Percentiles rank a stretch among this genome's conserved stretches.
phyloP scores from a whole-genome alignment of 2,797 vertebrate species.

The Neosilurus mollespiculum region DNA sequence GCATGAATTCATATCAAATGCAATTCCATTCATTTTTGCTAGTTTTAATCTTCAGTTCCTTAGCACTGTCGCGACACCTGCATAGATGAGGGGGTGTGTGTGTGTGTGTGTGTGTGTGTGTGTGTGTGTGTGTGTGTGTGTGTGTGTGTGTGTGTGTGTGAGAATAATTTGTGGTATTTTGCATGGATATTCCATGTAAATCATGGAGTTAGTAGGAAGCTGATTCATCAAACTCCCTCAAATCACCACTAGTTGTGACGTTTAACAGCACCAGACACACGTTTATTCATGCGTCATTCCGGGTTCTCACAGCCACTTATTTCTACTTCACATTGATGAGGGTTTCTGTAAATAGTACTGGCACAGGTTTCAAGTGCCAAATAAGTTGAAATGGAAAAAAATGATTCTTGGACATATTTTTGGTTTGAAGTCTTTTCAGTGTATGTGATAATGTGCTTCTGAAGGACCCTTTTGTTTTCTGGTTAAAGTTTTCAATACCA shows the following conservation, averaged over 20 bases:
- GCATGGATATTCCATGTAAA: neutral
- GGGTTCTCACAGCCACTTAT: neutral
- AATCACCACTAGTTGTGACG: neutral
- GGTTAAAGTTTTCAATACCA: neutral
- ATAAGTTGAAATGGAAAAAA: neutral
- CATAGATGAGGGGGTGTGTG: neutral
- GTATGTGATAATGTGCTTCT: neutral
- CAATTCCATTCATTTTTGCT: neutral
- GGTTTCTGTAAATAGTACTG: constrained; percentile 16
- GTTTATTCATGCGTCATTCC: constrained; percentile 1
- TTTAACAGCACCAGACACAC: neutral
- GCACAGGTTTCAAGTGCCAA: neutral
- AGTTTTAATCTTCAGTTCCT: no score
- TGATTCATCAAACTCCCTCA: neutral
- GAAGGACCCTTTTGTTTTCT: neutral
- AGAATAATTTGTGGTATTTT: neutral
- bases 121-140: neutral
- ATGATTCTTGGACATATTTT: neutral
- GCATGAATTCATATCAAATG: neutral
- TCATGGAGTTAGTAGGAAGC: neutral
- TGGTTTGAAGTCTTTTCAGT: neutral
- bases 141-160: neutral
- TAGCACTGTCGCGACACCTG: neutral
- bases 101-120: no score
- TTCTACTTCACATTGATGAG: neutral